phyloP scores from a whole-genome alignment of 2,797 vertebrate species.

The Gallirallus australis region DNA sequence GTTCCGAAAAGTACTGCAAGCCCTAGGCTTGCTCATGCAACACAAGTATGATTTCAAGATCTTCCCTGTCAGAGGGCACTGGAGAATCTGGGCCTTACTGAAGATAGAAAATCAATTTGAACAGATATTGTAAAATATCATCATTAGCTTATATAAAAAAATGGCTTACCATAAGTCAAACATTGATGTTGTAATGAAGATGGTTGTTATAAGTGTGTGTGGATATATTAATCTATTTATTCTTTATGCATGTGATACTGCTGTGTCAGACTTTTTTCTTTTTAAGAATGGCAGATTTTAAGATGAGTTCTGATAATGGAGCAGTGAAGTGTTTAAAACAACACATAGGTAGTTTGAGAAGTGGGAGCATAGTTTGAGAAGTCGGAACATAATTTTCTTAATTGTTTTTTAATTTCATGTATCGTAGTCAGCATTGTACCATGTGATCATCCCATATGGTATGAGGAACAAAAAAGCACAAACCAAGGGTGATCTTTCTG shows the following conservation, averaged over 20 bases:
- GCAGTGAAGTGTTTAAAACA: background rate
- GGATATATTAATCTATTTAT: background rate
- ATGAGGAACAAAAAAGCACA: background rate
- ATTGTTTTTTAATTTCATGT: background rate
- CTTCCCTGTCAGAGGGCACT: background rate
- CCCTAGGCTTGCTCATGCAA: background rate
- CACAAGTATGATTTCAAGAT: background rate
- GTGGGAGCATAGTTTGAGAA: background rate
- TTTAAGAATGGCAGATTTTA: background rate
- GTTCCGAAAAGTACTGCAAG: background rate
- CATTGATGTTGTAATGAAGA: background rate
- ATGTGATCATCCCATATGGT: background rate
- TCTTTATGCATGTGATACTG: background rate
- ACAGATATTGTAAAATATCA: background rate
- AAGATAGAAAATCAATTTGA: background rate
- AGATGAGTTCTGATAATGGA: background rate
- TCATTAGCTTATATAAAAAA: background rate
- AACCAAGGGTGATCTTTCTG: background rate
- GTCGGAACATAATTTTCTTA: background rate
- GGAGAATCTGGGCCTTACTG: background rate
- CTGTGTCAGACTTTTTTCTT: background rate
- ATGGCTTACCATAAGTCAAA: background rate
- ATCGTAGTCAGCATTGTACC: background rate
- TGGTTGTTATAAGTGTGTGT: background rate
- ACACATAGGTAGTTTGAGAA: background rate